Conservation (phyloP, 1,140 invertebrate genomes). For the Grapholita molesta region DNA sequence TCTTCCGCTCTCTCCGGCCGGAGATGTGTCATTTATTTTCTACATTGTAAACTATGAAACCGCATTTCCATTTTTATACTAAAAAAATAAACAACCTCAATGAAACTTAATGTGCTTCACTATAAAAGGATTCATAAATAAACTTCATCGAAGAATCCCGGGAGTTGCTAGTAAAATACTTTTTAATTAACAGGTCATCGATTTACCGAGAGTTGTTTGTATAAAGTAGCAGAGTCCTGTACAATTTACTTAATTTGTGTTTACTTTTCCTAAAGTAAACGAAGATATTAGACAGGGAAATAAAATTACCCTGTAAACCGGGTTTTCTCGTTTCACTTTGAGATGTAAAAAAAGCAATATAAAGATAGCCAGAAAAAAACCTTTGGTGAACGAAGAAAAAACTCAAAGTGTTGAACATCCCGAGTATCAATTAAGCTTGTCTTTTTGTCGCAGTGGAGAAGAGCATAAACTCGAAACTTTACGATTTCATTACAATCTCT, state of each 20-base stretch:
- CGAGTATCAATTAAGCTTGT: constrained; percentile 10
- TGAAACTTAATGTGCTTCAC: background rate
- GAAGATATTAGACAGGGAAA: constrained; percentile 8
- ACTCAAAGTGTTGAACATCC: background rate
- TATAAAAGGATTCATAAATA: background rate
- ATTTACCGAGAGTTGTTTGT: constrained; percentile 4
- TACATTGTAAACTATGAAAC: constrained; percentile 5
- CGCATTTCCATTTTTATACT: background rate
- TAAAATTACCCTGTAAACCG: constrained; percentile 12
- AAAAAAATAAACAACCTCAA: constrained; percentile 35
- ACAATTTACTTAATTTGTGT: constrained; percentile 16
- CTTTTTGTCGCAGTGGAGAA: constrained; percentile 2
- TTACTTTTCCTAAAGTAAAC: constrained; percentile 5
- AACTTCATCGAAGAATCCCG: background rate
- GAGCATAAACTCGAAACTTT: background rate
- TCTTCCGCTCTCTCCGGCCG: constrained; percentile 4
- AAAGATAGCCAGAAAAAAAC: constrained; percentile 1
- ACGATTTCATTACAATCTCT: background rate
- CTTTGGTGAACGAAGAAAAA: background rate
- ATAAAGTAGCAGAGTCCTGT: background rate
- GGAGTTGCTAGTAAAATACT: background rate
- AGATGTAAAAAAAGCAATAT: constrained; percentile 10
- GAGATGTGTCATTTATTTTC: constrained; percentile 14
- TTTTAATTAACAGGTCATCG: constrained; percentile 3
- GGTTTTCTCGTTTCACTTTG: constrained; percentile 7